phyloP scores from a whole-genome alignment of 1,140 invertebrate species.

The Sycobia sp. region DNA sequence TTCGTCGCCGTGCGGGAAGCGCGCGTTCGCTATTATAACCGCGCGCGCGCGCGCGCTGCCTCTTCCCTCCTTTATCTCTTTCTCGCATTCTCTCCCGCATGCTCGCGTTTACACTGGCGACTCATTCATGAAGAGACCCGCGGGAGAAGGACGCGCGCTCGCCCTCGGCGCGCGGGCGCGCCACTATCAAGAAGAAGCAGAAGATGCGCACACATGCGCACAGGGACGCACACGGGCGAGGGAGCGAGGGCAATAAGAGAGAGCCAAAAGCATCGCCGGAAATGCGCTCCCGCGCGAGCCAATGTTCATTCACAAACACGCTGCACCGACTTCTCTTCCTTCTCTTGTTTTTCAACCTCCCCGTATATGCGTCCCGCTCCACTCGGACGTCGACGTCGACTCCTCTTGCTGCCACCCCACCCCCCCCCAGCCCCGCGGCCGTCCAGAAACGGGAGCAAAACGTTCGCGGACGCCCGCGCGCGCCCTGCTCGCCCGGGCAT shows the following conservation, averaged over 20 bases:
- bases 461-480: conserved; percentile 36
- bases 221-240: conserved; percentile 22
- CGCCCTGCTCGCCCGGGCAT: conserved; percentile 38
- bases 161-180: too few relatives aligned
- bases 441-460: conserved; percentile 46
- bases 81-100: conserved; percentile 16
- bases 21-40: not conserved
- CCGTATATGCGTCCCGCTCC: not conserved
- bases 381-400: conserved; percentile 7
- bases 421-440: not conserved
- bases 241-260: conserved; percentile 22
- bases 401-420: not conserved
- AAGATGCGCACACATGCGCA: too few relatives aligned
- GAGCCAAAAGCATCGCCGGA: conserved; percentile 46
- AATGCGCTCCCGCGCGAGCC: conserved; percentile 55
- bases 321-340: conserved; percentile 40
- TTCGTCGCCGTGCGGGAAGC: conserved; percentile 34
- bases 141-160: conserved; percentile 4
- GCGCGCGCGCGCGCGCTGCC: too few relatives aligned
- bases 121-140: conserved; percentile 51
- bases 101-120: conserved; percentile 43
- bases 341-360: conserved; percentile 26
- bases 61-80: too few relatives aligned
- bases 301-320: conserved; percentile 60
- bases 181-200: too few relatives aligned